phyloP scores from a whole-genome alignment of 2,797 vertebrate genomes.

The Fratercula arctica region DNA sequence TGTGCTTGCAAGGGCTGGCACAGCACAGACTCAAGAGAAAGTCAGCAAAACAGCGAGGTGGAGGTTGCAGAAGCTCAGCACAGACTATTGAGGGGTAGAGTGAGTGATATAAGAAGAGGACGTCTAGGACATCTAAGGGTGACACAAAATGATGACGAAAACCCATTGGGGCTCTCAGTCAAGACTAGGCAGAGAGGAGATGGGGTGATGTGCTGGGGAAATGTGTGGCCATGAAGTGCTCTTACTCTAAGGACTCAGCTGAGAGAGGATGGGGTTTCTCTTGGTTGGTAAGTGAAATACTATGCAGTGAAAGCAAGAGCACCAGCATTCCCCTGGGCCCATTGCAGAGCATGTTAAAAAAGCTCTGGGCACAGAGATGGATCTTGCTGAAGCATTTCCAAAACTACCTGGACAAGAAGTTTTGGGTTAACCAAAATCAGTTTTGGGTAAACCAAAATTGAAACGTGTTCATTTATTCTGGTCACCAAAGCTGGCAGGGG shows the following conservation, averaged over 20 bases:
- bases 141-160: rapidly evolving
- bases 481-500: background rate
- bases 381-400: background rate
- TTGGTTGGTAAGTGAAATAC: background rate
- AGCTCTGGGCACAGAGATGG: background rate
- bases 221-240: background rate
- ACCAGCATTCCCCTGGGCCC: background rate
- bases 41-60: background rate
- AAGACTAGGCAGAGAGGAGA: background rate
- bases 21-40: background rate
- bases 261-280: background rate
- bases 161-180: background rate
- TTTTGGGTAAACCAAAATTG: background rate
- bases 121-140: background rate
- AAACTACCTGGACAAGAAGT: background rate
- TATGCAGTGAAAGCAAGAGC: background rate
- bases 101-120: background rate
- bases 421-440: background rate
- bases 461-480: background rate
- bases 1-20: background rate
- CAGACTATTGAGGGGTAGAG: background rate
- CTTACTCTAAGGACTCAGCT: background rate
- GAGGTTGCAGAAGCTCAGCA: background rate
- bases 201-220: background rate
- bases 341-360: background rate